A percentile compares a stretch with the other conserved stretches of the same genome.
These are phyloP conservation scores for Lagocephalus sceleratus DNA, from an alignment of 2,797 vertebrate genomes.

Conservation along the genomic window DNA sequence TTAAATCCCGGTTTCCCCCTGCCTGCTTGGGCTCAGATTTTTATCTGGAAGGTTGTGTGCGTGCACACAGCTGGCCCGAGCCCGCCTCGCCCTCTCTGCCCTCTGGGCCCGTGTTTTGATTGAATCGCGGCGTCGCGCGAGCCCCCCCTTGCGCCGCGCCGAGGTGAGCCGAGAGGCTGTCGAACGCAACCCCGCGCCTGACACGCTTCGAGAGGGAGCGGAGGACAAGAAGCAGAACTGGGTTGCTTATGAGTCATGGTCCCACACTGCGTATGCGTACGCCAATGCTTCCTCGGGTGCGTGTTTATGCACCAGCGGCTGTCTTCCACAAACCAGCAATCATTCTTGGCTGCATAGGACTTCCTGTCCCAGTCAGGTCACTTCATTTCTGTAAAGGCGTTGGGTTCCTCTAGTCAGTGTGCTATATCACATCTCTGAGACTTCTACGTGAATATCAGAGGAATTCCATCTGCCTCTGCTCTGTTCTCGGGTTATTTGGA, in stretches of 20 bases:
- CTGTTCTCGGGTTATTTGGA: conserved; percentile 43
- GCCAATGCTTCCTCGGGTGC: conserved; percentile 19
- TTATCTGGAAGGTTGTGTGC: conserved; percentile 8
- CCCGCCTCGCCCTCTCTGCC: neutral
- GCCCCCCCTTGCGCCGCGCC: conserved; percentile 40
- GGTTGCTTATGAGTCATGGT: conserved; percentile 62
- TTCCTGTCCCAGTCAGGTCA: conserved; percentile 6
- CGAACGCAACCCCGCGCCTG: conserved; percentile 53
- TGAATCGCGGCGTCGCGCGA: conserved; percentile 46
- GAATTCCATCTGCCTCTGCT: conserved; percentile 27
- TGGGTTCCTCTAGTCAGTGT: conserved; percentile 22
- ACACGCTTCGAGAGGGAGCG: conserved; percentile 35
- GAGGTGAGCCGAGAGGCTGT: conserved; percentile 60
- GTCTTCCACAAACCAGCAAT: conserved; percentile 16
- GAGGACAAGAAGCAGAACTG: conserved; percentile 50
- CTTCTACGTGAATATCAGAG: conserved; percentile 13
- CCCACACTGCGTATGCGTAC: conserved; percentile 16
- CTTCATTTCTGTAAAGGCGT: neutral
- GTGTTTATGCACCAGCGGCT: conserved; percentile 3
- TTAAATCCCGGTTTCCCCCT: conserved; percentile 2
- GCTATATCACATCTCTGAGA: neutral
- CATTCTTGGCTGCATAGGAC: conserved; percentile 13
- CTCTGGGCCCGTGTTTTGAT: conserved; percentile 34
- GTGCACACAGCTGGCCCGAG: no score
- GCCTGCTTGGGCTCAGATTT: conserved; percentile 4